Percentiles rank a stretch among this genome's conserved stretches.
Conservation (phyloP, 2,113 vertebrate genomes). For the Panthera tigris region DNA sequence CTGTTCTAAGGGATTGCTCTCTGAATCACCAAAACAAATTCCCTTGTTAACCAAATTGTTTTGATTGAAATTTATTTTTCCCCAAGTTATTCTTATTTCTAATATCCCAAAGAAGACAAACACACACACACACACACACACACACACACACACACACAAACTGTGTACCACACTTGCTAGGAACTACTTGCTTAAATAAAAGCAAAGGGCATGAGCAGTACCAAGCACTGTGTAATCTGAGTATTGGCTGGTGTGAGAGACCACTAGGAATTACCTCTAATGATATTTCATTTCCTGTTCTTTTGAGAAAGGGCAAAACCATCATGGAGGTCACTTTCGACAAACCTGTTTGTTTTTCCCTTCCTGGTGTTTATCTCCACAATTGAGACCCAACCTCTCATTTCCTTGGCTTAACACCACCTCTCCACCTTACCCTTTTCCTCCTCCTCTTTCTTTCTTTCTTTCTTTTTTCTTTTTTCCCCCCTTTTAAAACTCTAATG, state of each 20-base stretch:
- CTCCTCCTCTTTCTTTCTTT: constrained; percentile 53
- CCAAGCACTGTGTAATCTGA: background rate
- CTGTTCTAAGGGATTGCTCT: background rate
- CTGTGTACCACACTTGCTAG: background rate
- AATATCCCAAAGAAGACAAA: background rate
- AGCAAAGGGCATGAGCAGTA: background rate
- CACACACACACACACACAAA: rapidly evolving
- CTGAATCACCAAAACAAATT: background rate
- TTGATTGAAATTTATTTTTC: background rate
- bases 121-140: background rate
- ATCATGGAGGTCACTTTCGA: constrained; percentile 71
- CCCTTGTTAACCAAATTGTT: background rate
- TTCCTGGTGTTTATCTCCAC: constrained; percentile 65
- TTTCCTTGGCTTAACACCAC: background rate
- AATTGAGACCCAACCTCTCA: constrained; percentile 37
- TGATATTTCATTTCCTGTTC: constrained; percentile 72
- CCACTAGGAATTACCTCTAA: constrained; percentile 59
- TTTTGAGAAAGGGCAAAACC: constrained; percentile 75
- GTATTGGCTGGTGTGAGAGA: background rate
- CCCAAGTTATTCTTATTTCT: background rate
- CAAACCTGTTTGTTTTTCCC: constrained; percentile 78
- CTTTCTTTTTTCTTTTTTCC: background rate
- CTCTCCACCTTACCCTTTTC: background rate
- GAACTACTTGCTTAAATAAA: constrained; percentile 32
- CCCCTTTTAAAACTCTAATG: constrained; percentile 83